phyloP scores from a whole-genome alignment of 1,140 invertebrate species.

The Leucophenga varia region DNA sequence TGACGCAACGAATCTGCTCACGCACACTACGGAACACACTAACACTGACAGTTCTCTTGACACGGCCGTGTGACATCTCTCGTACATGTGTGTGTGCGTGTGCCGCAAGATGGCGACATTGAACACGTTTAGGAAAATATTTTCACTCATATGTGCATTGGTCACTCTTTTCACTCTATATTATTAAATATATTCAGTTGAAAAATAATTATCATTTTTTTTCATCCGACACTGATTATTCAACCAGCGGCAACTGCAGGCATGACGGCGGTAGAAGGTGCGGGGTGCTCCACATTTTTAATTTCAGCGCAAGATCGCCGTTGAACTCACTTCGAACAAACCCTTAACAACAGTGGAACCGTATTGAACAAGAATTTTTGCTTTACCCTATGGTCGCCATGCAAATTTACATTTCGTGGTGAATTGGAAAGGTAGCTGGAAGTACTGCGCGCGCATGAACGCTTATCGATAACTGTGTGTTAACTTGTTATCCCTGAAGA shows the following conservation, averaged over 20 bases:
- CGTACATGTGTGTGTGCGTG: too few species aligned
- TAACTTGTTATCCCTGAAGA: background rate
- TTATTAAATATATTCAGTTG: constrained; percentile 1
- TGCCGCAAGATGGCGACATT: too few species aligned
- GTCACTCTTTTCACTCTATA: too few species aligned
- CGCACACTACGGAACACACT: too few species aligned
- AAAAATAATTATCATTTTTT: constrained; percentile 16
- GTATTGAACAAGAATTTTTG: constrained; percentile 7
- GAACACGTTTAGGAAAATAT: too few species aligned
- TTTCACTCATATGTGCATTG: too few species aligned
- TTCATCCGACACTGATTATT: constrained; percentile 31
- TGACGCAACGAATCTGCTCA: too few species aligned
- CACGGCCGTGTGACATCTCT: too few species aligned
- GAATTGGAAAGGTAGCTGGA: constrained; percentile 11
- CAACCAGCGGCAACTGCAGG: constrained; percentile 24
- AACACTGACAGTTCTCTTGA: too few species aligned
- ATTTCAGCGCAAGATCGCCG: constrained; percentile 10
- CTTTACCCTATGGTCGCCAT: background rate
- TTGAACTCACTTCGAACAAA: constrained; percentile 55
- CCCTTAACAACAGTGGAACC: constrained; percentile 48
- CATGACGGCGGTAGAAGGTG: constrained; percentile 14
- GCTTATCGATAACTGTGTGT: constrained; percentile 17
- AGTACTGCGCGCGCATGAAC: constrained; percentile 15
- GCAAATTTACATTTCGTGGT: constrained; percentile 3
- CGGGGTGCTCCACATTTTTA: constrained; percentile 19